These are phyloP conservation scores for Tragulus kanchil DNA, from an alignment of 2,113 vertebrate species.

Conservation along the genomic window DNA sequence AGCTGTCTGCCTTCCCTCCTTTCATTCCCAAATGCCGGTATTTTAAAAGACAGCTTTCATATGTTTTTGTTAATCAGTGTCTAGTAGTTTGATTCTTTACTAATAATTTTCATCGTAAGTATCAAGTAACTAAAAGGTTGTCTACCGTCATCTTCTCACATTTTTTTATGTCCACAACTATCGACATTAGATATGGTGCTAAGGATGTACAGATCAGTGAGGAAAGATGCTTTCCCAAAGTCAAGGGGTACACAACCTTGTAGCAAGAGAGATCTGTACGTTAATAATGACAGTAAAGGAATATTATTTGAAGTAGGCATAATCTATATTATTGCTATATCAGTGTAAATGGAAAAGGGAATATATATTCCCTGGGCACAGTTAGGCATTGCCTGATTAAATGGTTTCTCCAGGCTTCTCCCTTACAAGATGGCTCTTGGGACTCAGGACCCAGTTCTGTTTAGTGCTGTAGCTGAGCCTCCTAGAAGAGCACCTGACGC, in stretches of 20 bases:
- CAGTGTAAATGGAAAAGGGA: too few species aligned
- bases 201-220: rapidly evolving
- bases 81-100: background rate
- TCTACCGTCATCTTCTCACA: too few species aligned
- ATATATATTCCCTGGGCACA: too few species aligned
- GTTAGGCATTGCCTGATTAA: rapidly evolving
- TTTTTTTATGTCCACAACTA: rapidly evolving
- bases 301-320: background rate
- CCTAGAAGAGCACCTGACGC: too few species aligned
- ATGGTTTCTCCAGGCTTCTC: background rate
- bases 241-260: background rate
- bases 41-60: background rate
- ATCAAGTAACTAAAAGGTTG: background rate
- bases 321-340: too few species aligned
- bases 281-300: background rate
- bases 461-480: background rate
- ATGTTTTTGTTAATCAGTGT: background rate
- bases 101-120: background rate
- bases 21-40: too few species aligned
- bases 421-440: rapidly evolving
- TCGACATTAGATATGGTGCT: background rate
- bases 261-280: too few species aligned
- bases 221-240: background rate
- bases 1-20: conserved; percentile 79
- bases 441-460: background rate